Base-by-base conservation (phyloP, 2,888 invertebrate genomes). In the Pardosa pseudoannulata region DNA sequence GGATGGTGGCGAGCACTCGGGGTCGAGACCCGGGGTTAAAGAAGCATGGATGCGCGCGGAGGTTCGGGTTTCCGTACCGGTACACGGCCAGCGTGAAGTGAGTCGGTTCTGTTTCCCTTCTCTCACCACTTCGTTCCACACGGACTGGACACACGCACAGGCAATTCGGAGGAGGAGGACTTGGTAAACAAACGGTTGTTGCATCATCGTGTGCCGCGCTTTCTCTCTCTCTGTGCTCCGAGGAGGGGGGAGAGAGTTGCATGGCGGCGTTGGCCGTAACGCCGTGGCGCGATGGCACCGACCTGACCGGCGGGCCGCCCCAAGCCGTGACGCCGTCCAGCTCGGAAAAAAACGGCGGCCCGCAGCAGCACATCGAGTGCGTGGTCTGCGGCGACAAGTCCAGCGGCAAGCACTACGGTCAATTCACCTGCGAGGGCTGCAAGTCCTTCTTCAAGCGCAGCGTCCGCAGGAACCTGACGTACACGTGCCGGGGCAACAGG, bases 391-490 rank as follows among this genome's bases (percentile, higher is more conserved):
- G 98, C 89, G 98, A 98, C 94, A 98, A 98, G 93, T 97, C 97
- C 92, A 97, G 97, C 90, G 99, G 99, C 90, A 99, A 99, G 93
- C 99, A 99, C 93, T 99, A 99, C 93, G 99, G 99, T 92, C 98
- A 99, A 93, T 98, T 98, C 94, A 99, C 98, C 90, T 92, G 92
- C 89, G 90, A 90, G 72, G 90, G 98, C 91, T 99, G 99, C 94
- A 99, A 99, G 93, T 98, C 98, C 92, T 99, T 99, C 94, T 99
- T 99, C 94, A 99, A 99, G 93, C 94, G 99, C 91, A 98, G 98
- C 91, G 99, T 99, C 89, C 94, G 99, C 91, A 94, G 99, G 91
- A 99, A 99, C 93, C 94, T 99, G 91, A 97, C 97, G 89, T 99
- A 99, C 93, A 98, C 98, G 90, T 99, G 99, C 94, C 94, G 99